phyloP scores from a whole-genome alignment of 1,140 invertebrate genomes.

The Drosophila nannoptera region DNA sequence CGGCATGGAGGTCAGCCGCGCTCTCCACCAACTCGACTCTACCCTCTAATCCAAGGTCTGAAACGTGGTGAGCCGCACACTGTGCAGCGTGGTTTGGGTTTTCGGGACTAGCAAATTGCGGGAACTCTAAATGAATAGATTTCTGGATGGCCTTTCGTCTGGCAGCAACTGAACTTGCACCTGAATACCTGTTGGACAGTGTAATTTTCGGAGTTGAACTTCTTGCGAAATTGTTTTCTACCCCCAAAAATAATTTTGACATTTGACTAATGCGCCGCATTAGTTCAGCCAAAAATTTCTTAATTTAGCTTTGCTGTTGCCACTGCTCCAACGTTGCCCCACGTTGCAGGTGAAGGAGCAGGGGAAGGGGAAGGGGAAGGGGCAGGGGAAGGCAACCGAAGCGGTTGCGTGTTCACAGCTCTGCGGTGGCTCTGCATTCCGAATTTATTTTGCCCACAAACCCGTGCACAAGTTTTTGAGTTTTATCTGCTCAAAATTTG shows the following conservation, averaged over 20 bases:
- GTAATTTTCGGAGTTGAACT: conserved; percentile 34
- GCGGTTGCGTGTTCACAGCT: background rate
- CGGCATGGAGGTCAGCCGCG: background rate
- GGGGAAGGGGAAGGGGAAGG: too few relatives aligned
- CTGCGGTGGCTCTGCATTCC: conserved; percentile 30
- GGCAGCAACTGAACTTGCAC: background rate
- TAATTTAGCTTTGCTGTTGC: conserved; percentile 63
- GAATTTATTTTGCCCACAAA: conserved; percentile 60
- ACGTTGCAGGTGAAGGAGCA: background rate
- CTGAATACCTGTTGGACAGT: conserved; percentile 12
- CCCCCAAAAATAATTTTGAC: conserved; percentile 63
- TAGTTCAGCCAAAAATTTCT: conserved; percentile 75
- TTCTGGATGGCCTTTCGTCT: background rate
- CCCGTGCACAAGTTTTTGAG: conserved; percentile 57
- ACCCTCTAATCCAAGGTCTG: conserved; percentile 24
- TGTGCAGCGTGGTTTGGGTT: background rate
- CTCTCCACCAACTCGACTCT: background rate
- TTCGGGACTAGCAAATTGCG: background rate
- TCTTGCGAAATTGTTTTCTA: conserved; percentile 50
- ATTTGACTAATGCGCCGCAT: conserved; percentile 72
- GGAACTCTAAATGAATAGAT: too few relatives aligned
- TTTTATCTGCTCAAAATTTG: conserved; percentile 74
- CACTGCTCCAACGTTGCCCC: conserved; percentile 20
- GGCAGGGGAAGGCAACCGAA: too few relatives aligned
- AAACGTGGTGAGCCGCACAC: too few relatives aligned